phyloP scores from a whole-genome alignment of 2,888 invertebrate species.

The Amphipyra berbera region DNA sequence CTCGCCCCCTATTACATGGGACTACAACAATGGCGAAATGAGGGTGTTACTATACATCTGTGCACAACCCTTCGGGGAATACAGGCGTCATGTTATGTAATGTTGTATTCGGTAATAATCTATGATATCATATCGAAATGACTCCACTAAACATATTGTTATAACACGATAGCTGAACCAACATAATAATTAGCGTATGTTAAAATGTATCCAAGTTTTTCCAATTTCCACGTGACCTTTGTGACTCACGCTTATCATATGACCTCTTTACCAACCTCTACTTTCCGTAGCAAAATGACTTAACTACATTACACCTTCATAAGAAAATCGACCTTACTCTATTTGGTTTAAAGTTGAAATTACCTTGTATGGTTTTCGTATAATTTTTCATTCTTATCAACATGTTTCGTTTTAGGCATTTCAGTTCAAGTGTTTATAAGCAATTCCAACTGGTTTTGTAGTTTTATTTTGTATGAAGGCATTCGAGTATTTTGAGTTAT shows the following conservation, averaged over 20 bases:
- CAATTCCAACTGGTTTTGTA: slow-evolving; percentile 66
- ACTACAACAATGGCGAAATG: no score
- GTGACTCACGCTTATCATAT: slow-evolving; percentile 80
- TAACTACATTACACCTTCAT: slow-evolving; percentile 47
- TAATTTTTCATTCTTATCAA: slow-evolving; percentile 79
- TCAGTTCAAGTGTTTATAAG: slow-evolving; percentile 73
- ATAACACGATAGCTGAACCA: background rate
- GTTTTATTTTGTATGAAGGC: slow-evolving; percentile 48
- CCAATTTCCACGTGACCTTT: slow-evolving; percentile 82
- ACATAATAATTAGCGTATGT: slow-evolving; percentile 26
- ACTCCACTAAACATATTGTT: no score
- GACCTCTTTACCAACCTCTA: slow-evolving; percentile 83
- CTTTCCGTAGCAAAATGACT: slow-evolving; percentile 60
- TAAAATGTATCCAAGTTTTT: slow-evolving; percentile 63
- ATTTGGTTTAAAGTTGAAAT: slow-evolving; percentile 49
- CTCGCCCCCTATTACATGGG: no score
- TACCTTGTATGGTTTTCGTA: slow-evolving; percentile 48
- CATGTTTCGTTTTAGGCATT: slow-evolving; percentile 78
- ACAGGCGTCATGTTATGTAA: no score
- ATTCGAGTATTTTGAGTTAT: slow-evolving; percentile 43
- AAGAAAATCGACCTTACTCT: slow-evolving; percentile 60
- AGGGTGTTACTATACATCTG: no score
- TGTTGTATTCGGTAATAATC: no score
- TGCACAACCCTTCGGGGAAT: no score
- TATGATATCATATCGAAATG: no score